These are phyloP conservation scores for Beris chalybata DNA, from an alignment of 2,888 invertebrate genomes.

Conservation along the genomic window DNA sequence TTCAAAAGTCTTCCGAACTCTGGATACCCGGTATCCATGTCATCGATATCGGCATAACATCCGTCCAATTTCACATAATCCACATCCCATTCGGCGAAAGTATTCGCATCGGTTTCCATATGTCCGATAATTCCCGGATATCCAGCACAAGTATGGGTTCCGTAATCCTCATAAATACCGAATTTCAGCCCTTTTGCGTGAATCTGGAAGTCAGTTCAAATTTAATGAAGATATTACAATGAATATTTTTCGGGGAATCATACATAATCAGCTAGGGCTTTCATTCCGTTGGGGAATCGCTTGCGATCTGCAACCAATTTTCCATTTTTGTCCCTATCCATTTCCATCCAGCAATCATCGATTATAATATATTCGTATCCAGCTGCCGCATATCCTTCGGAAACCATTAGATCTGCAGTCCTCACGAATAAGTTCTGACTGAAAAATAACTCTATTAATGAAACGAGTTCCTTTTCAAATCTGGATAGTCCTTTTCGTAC, in stretches of 20 bases:
- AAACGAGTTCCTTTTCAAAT: background rate
- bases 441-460: constrained; percentile 25
- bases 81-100: constrained; percentile 77
- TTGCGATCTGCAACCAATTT: constrained; percentile 66
- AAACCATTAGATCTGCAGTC: constrained; percentile 64
- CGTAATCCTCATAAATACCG: constrained; percentile 80
- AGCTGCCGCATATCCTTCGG: constrained; percentile 68
- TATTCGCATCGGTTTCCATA: constrained; percentile 68
- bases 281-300: constrained; percentile 75
- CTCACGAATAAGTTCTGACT: constrained; percentile 67
- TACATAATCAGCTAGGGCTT: constrained; percentile 72
- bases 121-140: constrained; percentile 72
- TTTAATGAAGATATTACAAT: too few relatives aligned
- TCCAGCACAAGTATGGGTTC: constrained; percentile 74
- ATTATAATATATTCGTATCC: constrained; percentile 76
- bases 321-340: constrained; percentile 59
- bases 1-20: constrained; percentile 70
- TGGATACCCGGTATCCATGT: constrained; percentile 69
- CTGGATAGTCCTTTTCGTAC: constrained; percentile 48
- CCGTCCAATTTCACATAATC: constrained; percentile 83
- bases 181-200: constrained; percentile 72
- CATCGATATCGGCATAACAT: constrained; percentile 66
- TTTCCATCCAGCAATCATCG: constrained; percentile 78
- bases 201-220: constrained; percentile 57
- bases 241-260: background rate